A percentile compares a stretch with the other conserved stretches of the same genome.
These are phyloP conservation scores for Embiotoca jacksoni DNA, from an alignment of 2,113 vertebrate genomes.

Conservation along the genomic window DNA sequence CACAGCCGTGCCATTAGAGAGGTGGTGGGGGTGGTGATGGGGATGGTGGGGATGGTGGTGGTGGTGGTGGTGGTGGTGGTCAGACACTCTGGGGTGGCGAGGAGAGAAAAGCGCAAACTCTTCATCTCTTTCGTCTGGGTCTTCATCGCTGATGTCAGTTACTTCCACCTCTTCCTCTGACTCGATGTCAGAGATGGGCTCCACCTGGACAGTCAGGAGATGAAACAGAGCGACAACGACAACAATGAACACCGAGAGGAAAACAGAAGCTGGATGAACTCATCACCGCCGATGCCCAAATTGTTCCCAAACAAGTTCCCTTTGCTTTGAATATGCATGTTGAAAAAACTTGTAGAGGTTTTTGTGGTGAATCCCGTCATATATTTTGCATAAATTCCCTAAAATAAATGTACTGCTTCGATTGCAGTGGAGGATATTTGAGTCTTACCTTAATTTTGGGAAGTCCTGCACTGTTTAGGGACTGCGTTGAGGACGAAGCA, in stretches of 20 bases:
- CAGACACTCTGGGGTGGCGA: constrained; percentile 53
- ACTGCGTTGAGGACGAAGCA: constrained; percentile 83
- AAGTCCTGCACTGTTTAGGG: constrained; percentile 84
- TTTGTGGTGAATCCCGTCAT: no score
- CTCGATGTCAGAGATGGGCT: constrained; percentile 93
- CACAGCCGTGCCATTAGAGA: constrained; percentile 62
- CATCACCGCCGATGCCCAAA: no score
- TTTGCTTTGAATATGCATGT: neutral
- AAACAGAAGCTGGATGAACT: neutral
- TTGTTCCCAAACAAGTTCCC: no score
- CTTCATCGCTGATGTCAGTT: constrained; percentile 92
- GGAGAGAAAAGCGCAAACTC: constrained; percentile 74
- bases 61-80: constrained; percentile 56
- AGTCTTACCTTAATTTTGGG: constrained; percentile 89
- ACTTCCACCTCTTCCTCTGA: constrained; percentile 92
- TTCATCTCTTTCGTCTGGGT: constrained; percentile 82
- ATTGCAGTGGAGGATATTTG: neutral
- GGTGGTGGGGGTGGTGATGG: constrained; percentile 6
- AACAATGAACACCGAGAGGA: neutral
- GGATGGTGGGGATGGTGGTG: constrained; percentile 15
- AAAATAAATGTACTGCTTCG: neutral
- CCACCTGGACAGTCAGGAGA: constrained; percentile 79
- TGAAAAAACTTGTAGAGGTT: no score
- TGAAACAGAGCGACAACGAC: neutral
- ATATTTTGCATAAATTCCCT: no score